Base-by-base conservation (phyloP, 2,888 invertebrate genomes). In the Nasonia oneida region DNA sequence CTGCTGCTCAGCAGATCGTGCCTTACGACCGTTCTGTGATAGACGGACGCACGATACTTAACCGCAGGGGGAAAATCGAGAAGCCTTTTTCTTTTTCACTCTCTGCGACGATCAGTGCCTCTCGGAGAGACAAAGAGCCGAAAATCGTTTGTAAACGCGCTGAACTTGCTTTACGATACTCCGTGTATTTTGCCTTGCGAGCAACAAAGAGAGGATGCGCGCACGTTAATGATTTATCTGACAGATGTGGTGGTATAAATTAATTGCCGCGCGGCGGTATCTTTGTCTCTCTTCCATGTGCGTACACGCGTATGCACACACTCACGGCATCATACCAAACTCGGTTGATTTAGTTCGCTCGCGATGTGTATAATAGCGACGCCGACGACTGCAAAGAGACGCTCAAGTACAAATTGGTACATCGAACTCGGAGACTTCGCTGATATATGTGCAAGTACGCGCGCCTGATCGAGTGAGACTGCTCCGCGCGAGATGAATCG, bases 291-390 rank as follows among this genome's bases (percentile, higher is more conserved):
- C 57, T n/a, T 61, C n/a, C 15, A 53, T 47, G 12, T 47, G 47
- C 37, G 4, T 61, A n/a, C 6, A 23, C 23, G 2, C 6, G 2
- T 2, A n/a, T 6, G 15, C 57, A n/a, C n/a, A 4, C 57, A 18
- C 18, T 53, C 12, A 53, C 18, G 53, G 57, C n/a, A 61, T 47
- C 33, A 67, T 29, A 67, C 47, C 12, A 47, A 15, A 29, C 67
- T 61, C 57, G 47, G 39, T 74, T 74, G 50, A 47, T 74, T 74
- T 47, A 74, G 74, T 74, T 47, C 50, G 47, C 50, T 74, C 50
- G 23, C 39, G 14, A 33, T 42, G 18, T 8, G 57, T n/a, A 61
- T 23, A n/a, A 61, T 61, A 61, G 23, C n/a, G 23, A 61, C 57
- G 67, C 33, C 29, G 42, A n/a, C 8, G 39, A 39, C 70, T 37